These are phyloP conservation scores for Delichon dasypus DNA, from an alignment of 2,797 vertebrate genomes.

Conservation along the genomic window DNA sequence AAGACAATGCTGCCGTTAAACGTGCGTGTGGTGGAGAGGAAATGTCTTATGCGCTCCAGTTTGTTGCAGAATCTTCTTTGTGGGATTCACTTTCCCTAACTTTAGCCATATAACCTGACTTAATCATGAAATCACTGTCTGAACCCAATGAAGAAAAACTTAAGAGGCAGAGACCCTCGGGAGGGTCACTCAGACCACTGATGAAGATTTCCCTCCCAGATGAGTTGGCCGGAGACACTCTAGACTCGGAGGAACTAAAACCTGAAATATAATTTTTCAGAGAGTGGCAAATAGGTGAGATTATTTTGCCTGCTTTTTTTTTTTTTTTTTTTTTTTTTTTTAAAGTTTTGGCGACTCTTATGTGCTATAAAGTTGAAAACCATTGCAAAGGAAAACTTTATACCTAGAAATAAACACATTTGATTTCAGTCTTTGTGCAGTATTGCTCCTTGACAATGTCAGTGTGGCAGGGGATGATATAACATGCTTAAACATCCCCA, in stretches of 20 bases:
- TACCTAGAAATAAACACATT: not conserved
- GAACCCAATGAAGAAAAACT: not conserved
- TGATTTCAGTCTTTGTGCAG: not conserved
- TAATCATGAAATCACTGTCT: not conserved
- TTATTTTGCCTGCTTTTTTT: not conserved
- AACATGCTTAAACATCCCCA: not conserved
- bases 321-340: not conserved
- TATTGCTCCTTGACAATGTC: not conserved
- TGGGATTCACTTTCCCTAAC: not conserved
- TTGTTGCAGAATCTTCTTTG: not conserved
- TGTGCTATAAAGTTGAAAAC: not conserved
- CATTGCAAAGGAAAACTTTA: not conserved
- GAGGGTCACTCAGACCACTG: not conserved
- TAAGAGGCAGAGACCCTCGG: not conserved
- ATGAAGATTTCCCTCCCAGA: not conserved
- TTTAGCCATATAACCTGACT: not conserved
- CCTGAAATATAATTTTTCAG: not conserved
- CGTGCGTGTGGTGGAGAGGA: not conserved
- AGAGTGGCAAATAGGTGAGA: not conserved
- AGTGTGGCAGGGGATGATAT: not conserved
- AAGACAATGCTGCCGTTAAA: not conserved
- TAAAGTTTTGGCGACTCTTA: not conserved
- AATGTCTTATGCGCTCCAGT: not conserved
- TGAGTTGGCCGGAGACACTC: not conserved
- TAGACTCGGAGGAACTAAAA: not conserved